Evolutionary conservation across 2,113 vertebrate species (phyloP), one percentile per base, ranked within the genome.

Genomic region (Calypte anna): DNA sequence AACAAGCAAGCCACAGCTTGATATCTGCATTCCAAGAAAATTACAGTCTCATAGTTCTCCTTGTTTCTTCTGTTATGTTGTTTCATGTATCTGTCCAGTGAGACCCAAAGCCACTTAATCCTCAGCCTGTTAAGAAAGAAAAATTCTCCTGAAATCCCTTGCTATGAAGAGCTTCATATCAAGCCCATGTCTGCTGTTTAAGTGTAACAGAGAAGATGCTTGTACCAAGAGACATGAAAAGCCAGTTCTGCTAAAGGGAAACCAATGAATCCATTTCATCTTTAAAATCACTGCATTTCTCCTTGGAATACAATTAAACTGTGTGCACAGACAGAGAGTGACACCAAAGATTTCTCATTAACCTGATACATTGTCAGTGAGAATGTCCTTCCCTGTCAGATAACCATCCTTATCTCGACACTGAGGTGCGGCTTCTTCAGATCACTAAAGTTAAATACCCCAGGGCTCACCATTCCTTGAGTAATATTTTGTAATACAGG

Each of bases 1-100:
- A 88, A 76, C 51, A 85, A 88, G 50, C 57, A 91, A 86, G n/a
- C 75, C 64, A 70, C 15, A 59, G 44, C 57, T 90, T 53, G 68
- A 28, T n/a, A 83, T 28, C n/a, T 82, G 77, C 82, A 72, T 89
- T 92, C n/a, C 66, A 93, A 43, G 44, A 23, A 66, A 90, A 82
- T 63, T 54, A 77, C 23, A 69, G 1, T 64, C 63, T 69, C 13
- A 25, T 15, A n/a, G 36, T 36, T 83, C 31, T 90, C 46, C 22
- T 12, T 11, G 22, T 48, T 84, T 92, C 44, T 90, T 75, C 15
- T 38, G 70, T 17, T 57, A 59, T 4, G 1, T 15, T 53, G 81
- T 63, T 87, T 83, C 28, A 21, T 24, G 33, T 27, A 69, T 28
- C 67, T 90, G 33, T 50, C 82, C 85, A 63, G 43, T 30, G 46